These are phyloP conservation scores for Drosophila mauritiana DNA, from an alignment of 1,140 invertebrate species.

Conservation along the genomic window DNA sequence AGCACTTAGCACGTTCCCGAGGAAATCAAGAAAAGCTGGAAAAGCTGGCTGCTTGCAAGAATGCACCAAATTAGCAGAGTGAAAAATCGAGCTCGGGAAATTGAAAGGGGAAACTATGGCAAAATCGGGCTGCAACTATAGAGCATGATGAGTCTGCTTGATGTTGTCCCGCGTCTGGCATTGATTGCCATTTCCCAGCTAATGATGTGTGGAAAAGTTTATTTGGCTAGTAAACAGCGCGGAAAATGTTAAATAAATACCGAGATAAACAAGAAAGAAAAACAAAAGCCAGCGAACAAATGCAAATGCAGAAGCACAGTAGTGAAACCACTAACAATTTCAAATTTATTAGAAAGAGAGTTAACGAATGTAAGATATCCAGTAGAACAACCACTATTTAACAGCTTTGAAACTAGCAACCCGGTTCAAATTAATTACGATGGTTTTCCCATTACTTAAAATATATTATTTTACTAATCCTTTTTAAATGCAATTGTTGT, in stretches of 20 bases:
- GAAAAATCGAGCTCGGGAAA: conserved; percentile 9
- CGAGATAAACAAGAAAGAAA: conserved; percentile 45
- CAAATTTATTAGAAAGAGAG: background rate
- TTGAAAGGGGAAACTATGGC: background rate
- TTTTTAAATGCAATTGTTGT: no score
- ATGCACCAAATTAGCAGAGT: conserved; percentile 50
- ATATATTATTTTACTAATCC: no score
- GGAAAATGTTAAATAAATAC: conserved; percentile 74
- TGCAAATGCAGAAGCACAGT: conserved; percentile 19
- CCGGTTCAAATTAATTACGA: no score
- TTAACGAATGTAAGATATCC: background rate
- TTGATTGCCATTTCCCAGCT: conserved; percentile 68
- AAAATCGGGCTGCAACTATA: conserved; percentile 5
- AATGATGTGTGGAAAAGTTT: conserved; percentile 81
- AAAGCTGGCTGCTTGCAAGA: conserved; percentile 25
- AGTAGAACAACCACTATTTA: background rate
- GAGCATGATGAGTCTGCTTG: conserved; percentile 1
- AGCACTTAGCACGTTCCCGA: conserved; percentile 68
- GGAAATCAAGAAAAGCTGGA: conserved; percentile 3
- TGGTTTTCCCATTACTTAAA: no score
- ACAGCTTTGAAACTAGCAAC: background rate
- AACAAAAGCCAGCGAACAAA: conserved; percentile 10
- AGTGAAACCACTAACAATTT: conserved; percentile 3
- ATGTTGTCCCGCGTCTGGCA: conserved; percentile 58
- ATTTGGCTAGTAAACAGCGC: conserved; percentile 75